Base-by-base conservation (phyloP, 2,113 vertebrate species). In the Ondatra zibethicus region DNA sequence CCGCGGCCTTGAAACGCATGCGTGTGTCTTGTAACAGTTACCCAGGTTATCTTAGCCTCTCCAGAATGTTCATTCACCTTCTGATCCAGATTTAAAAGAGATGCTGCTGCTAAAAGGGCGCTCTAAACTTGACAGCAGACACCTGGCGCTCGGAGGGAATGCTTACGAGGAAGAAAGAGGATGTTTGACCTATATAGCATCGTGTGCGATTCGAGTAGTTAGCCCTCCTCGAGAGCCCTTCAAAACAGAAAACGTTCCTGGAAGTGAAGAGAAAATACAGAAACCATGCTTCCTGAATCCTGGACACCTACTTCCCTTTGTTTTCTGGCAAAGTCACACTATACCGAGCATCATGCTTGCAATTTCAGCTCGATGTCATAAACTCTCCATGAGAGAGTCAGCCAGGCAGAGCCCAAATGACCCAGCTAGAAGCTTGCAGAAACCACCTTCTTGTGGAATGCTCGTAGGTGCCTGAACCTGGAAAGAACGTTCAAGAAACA, bases 71-170 rank as follows among this genome's bases (percentile, higher is more conserved):
- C 75, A 81, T 94, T 97, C 87, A 95, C 92, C 94, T 98, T 98
- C 97, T 97, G 96, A 98, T 98, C 88, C 68, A 76, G 91, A 93
- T 96, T 98, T 97, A 93, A 98, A 98, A 98, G 96, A 96, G 88
- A 97, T 11, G 77, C 80, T 92, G 85, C 73, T 84, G 95, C 77
- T 95, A 89, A 96, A 97, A 97, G 96, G 95, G 82, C 50, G 78
- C 96, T 97, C 97, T 96, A 96, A 97, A 97, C 94, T 96, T 97
- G 91, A 97, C 97, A 98, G 96, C 66, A 72, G 92, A 96, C 45
- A 58, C 87, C 94, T 75, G 3, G 85, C 5, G 33, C 97, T 96
- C 89, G 88, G 91, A 95, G 89, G 82, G 97, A 97, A 97, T 96
- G 96, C 94, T 98, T 97, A 97, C 97, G 91, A 97, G 88, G 52